These are phyloP conservation scores for Aphelenchoides fujianensis DNA, from an alignment of 1,140 invertebrate species.

Conservation along the genomic window DNA sequence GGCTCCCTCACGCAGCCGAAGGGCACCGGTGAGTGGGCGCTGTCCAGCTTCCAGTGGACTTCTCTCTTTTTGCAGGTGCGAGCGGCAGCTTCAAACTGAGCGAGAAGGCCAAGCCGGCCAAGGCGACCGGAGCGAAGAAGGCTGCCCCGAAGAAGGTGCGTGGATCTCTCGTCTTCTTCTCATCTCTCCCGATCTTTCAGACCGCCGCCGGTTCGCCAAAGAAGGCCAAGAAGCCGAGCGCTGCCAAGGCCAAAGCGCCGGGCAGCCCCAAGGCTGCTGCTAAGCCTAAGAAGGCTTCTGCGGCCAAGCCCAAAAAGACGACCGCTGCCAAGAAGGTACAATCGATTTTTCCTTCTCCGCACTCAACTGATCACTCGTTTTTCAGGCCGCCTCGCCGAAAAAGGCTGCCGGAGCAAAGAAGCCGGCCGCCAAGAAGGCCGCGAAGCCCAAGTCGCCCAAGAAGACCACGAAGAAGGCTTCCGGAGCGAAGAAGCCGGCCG, in stretches of 20 bases:
- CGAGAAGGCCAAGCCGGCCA: constrained; percentile 30
- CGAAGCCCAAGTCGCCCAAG: too few species aligned
- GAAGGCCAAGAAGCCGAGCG: constrained; percentile 46
- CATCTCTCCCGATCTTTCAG: too few species aligned
- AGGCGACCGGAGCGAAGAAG: constrained; percentile 33
- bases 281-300: too few species aligned
- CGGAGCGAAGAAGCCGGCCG: too few species aligned
- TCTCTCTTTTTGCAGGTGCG: constrained; percentile 50
- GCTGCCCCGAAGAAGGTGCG: too few species aligned
- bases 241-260: constrained; percentile 25
- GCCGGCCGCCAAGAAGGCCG: constrained; percentile 27
- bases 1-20: constrained; percentile 61
- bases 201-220: constrained; percentile 32
- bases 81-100: constrained; percentile 63
- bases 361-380: too few species aligned
- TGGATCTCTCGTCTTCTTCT: neutral
- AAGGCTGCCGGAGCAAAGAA: too few species aligned
- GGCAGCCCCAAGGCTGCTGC: constrained; percentile 4
- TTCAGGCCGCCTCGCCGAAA: constrained; percentile 30
- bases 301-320: constrained; percentile 39
- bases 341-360: too few species aligned
- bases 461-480: too few species aligned
- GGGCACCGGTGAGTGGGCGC: constrained; percentile 59
- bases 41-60: neutral
- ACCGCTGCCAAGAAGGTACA: constrained; percentile 40